phyloP scores from a whole-genome alignment of 1,140 invertebrate genomes.

The Atta texana region DNA sequence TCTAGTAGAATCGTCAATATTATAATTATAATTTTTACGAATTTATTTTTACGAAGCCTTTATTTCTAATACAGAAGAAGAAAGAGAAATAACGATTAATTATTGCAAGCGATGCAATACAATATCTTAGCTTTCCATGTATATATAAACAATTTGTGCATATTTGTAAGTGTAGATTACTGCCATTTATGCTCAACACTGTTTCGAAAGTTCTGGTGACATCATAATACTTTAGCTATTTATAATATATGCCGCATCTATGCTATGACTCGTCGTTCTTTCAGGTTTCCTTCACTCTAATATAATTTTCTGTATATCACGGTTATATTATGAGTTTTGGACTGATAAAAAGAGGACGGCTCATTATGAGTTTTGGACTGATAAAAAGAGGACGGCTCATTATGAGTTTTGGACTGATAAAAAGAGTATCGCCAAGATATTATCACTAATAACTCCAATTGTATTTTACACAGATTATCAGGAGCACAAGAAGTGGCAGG shows the following conservation, averaged over 20 bases:
- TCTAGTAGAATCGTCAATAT: background rate
- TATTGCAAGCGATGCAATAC: too few species aligned
- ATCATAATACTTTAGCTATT: constrained; percentile 1
- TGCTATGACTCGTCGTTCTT: background rate
- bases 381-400: background rate
- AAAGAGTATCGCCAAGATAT: too few species aligned
- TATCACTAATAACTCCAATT: background rate
- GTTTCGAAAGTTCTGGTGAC: background rate
- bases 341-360: too few species aligned
- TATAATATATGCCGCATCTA: background rate
- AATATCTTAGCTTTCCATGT: background rate
- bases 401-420: background rate
- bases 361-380: background rate
- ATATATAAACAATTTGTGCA: background rate
- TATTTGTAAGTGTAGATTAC: background rate
- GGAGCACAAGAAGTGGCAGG: constrained; percentile 70
- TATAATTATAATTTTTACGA: background rate
- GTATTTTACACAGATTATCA: constrained; percentile 68
- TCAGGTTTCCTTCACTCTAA: background rate
- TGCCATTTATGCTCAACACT: background rate
- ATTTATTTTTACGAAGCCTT: background rate
- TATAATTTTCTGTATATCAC: background rate
- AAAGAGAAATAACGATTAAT: background rate
- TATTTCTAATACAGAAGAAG: background rate
- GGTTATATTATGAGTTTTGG: background rate